Evolutionary conservation across 2,113 vertebrate species (phyloP).

Genomic region (Archocentrus centrarchus): DNA sequence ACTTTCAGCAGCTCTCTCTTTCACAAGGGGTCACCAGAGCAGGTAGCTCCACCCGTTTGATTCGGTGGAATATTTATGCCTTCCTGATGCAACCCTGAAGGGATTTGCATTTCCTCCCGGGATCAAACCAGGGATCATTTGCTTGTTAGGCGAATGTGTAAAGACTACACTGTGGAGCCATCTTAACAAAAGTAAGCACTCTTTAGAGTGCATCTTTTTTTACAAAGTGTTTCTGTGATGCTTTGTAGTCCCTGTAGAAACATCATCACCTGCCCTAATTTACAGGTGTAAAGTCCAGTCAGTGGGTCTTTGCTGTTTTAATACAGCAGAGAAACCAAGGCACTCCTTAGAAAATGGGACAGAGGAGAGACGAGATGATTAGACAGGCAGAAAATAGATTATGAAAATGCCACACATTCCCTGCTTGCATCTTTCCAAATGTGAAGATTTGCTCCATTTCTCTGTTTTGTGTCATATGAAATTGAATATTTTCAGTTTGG

Average conservation of each 20-base stretch:
- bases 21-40: not conserved
- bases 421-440: not conserved
- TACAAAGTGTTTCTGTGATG: not conserved
- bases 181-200: not conserved
- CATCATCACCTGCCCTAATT: not conserved
- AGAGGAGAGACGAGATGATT: not conserved
- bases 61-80: not conserved
- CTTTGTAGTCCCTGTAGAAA: not conserved
- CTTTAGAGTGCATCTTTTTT: not conserved
- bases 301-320: not conserved
- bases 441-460: slow-evolving; percentile 1
- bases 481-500: not conserved
- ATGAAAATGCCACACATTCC: not conserved
- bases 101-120: not conserved
- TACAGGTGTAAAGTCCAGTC: not conserved
- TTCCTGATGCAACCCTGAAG: not conserved
- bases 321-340: not conserved
- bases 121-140: not conserved
- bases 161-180: not conserved
- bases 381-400: not conserved
- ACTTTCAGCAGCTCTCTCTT: not conserved
- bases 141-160: not conserved
- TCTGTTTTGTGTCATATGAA: slow-evolving; percentile 2
- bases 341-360: not conserved
- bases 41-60: not conserved